Base-by-base conservation (phyloP, 2,888 invertebrate genomes). In the Sphaerophoria taeniata region DNA sequence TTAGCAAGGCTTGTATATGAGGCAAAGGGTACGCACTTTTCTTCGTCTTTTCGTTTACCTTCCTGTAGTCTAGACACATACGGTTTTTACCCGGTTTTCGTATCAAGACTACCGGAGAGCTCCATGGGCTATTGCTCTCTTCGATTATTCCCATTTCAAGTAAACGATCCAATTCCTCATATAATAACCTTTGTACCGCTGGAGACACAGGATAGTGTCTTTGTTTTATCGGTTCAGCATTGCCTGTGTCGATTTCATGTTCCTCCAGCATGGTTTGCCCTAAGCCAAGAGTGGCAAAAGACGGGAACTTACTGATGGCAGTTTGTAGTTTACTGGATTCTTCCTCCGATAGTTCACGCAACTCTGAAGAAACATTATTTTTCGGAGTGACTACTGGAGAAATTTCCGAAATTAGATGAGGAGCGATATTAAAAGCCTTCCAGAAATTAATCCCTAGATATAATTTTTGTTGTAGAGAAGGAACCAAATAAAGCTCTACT, bases 71-170 rank as follows among this genome's bases (percentile, higher is more conserved):
- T 0, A 90, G 82, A 36, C 89, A 89, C 9, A 89, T 88, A 0
- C 88, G 51, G 33, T 87, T 87, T n/a, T 87, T 88, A 0, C 88
- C 88, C 3, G 86, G 77, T 70, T 89, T 89, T 1, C 77, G 63
- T 0, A 89, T 88, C 70, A 90, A 78, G 0, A 89, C 88, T 0
- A 89, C 87, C 0, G 90, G 89, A 2, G 88, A 89, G 7, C 88
- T 88, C 90, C 90, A 90, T 0, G 88, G 78, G 47, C 90, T 90
- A 6, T 85, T 77, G 0, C 72, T 72, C 14, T 49, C 60, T 39
- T 72, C 72, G 1, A 72, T 72, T 11, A 72, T 51, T 6, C 24
- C 61, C 31, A 73, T 51, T 4, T 51, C 58, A 6, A 88, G 60
- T n/a, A 73, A 49, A 1, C 61, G 31, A 34, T 89, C 88, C 2